Percentiles rank a stretch among this genome's conserved stretches.
Conservation (phyloP, 2,888 invertebrate genomes). For the Nemurella pictetii region DNA sequence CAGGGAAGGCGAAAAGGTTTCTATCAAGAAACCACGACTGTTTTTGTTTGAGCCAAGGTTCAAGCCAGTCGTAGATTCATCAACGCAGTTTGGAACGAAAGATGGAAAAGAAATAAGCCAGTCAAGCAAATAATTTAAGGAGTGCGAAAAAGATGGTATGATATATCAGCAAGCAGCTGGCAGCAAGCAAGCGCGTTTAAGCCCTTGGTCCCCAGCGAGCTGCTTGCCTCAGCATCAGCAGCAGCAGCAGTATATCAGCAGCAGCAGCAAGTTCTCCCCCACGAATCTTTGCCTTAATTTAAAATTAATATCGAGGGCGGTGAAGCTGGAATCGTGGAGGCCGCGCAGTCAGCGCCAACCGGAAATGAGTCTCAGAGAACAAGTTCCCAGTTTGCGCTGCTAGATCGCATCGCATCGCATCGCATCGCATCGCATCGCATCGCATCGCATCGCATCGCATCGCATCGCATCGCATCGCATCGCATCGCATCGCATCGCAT, state of each 20-base stretch:
- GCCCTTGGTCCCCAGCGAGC: slow-evolving; percentile 41
- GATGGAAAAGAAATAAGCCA: too few relatives aligned
- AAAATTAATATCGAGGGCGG: slow-evolving; percentile 71
- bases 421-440: too few relatives aligned
- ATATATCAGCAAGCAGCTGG: not conserved
- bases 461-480: too few relatives aligned
- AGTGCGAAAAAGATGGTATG: not conserved
- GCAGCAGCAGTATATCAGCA: too few relatives aligned
- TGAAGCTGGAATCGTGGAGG: slow-evolving; percentile 47
- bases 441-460: too few relatives aligned
- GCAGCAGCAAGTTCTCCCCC: not conserved
- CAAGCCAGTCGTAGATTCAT: too few relatives aligned
- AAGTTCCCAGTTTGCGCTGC: not conserved
- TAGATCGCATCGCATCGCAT: not conserved
- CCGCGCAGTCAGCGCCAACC: slow-evolving; percentile 8
- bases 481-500: too few relatives aligned
- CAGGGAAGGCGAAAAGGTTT: too few relatives aligned
- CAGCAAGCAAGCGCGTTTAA: slow-evolving; percentile 41
- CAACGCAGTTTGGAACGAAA: too few relatives aligned
- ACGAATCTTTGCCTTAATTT: slow-evolving; percentile 60
- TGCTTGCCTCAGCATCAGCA: not conserved
- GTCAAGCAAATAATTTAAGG: not conserved
- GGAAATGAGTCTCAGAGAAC: slow-evolving; percentile 23
- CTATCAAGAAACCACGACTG: too few relatives aligned
- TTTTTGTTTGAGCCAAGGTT: too few relatives aligned